Evolutionary conservation across 2,113 vertebrate genomes (phyloP), one percentile per base, ranked within the genome.

Genomic region (Coturnix japonica): DNA sequence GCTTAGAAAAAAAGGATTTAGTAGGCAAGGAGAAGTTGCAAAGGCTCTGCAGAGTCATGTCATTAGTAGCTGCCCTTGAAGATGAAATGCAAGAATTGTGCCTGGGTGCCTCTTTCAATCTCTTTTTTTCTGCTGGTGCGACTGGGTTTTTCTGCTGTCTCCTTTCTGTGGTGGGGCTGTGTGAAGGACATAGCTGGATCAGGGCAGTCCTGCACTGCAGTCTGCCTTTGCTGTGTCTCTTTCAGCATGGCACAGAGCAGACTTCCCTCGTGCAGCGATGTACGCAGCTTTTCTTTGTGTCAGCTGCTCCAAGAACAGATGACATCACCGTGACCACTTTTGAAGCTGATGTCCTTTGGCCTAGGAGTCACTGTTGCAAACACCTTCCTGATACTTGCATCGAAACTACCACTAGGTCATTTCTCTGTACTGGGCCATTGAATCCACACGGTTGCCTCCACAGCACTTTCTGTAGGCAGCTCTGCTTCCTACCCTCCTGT

Each of bases 201-300:
- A 33, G 21, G 37, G 37, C 23, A 59, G 47, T 35, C 43, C 11
- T 54, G 51, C 33, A 2, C 16, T 67, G 51, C 43, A 33, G 15
- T 71, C 65, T 6, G 3, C n/a, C 30, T n/a, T 37, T 66, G 63
- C 33, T 9, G 1, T 60, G 31, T 51, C 53, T 19, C 0, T 0
- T 75, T n/a, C 33, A 64, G 39, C 54, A 20, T 46, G 47, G 17
- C 28, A 74, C 71, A 56, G 14, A 43, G 79, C 67, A 22, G 12
- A 14, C 61, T 76, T 82, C 33, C 33, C 43, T 67, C 14, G 0
- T 63, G 8, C 2, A 2, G n/a, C 31, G 30, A 22, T 11, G 1
- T 9, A 1, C 3, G 20, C 54, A 22, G 35, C 1, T 0, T 3
- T 60, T 28, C 26, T 66, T 31, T 37, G 33, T 28, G 11, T n/a